Evolutionary conservation across 1,140 invertebrate species (phyloP).

Genomic region (Bombus picipes): DNA sequence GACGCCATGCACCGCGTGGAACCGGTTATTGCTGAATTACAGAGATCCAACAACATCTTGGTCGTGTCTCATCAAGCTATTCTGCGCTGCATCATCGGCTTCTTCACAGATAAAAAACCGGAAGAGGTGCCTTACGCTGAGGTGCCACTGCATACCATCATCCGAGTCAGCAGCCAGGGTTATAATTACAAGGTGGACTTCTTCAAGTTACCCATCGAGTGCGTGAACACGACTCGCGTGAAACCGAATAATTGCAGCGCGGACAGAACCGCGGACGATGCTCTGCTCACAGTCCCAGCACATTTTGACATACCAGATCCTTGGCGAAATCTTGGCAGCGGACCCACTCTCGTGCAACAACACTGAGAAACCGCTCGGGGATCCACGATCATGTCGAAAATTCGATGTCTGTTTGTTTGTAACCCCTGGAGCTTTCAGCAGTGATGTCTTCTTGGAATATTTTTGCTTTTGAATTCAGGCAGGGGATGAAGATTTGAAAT

Average conservation of each 20-base stretch:
- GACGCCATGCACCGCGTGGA: slow-evolving; percentile 93
- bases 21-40: slow-evolving; percentile 91
- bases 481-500: not conserved
- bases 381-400: slow-evolving; percentile 34
- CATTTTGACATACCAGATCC: slow-evolving; percentile 87
- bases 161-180: slow-evolving; percentile 91
- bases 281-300: slow-evolving; percentile 87
- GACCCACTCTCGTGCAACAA: slow-evolving; percentile 79
- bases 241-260: slow-evolving; percentile 88
- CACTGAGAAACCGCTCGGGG: slow-evolving; percentile 69
- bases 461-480: not conserved
- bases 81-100: slow-evolving; percentile 94
- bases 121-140: slow-evolving; percentile 95
- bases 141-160: slow-evolving; percentile 95
- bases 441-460: not conserved
- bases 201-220: slow-evolving; percentile 91
- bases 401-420: slow-evolving; percentile 23
- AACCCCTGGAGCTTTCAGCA: not conserved
- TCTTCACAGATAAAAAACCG: slow-evolving; percentile 92
- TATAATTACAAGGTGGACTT: slow-evolving; percentile 93
- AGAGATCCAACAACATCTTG: slow-evolving; percentile 92
- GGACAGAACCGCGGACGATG: slow-evolving; percentile 85
- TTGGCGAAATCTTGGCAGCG: slow-evolving; percentile 78
- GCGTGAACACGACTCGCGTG: slow-evolving; percentile 91
- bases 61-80: slow-evolving; percentile 96